These are phyloP conservation scores for Suncus etruscus DNA, from an alignment of 2,113 vertebrate genomes.

Conservation along the genomic window DNA sequence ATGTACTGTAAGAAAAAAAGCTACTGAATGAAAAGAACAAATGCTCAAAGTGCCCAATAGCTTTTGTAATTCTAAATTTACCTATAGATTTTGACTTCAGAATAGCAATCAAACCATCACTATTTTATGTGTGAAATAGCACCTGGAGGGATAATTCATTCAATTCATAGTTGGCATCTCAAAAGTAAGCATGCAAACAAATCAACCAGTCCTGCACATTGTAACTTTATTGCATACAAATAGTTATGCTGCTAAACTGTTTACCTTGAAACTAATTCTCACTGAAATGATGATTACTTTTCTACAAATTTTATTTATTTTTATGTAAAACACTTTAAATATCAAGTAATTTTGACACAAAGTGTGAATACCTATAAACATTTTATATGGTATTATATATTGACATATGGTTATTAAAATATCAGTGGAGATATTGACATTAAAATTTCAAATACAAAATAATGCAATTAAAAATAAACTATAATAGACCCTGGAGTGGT, in stretches of 20 bases:
- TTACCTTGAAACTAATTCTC: constrained; percentile 82
- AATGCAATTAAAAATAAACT: not conserved
- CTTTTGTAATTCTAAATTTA: constrained; percentile 83
- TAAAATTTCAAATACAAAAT: not conserved
- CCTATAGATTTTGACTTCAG: constrained; percentile 84
- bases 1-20: constrained; percentile 82
- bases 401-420: not conserved
- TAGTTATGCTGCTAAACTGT: constrained; percentile 74
- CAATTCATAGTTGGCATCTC: constrained; percentile 83
- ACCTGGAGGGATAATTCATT: constrained; percentile 80
- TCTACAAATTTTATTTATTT: not conserved
- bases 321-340: constrained; percentile 1
- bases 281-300: constrained; percentile 72
- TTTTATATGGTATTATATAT: not conserved
- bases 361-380: not conserved
- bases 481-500: not conserved
- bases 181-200: constrained; percentile 78
- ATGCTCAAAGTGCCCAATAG: constrained; percentile 68
- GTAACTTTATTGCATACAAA: constrained; percentile 75
- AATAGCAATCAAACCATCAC: constrained; percentile 77
- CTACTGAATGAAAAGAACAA: constrained; percentile 84
- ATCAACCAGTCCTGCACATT: constrained; percentile 75
- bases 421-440: not conserved
- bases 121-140: constrained; percentile 73
- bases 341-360: not conserved